These are phyloP conservation scores for Hydrolagus colliei DNA, from an alignment of 2,797 vertebrate species.

Conservation along the genomic window DNA sequence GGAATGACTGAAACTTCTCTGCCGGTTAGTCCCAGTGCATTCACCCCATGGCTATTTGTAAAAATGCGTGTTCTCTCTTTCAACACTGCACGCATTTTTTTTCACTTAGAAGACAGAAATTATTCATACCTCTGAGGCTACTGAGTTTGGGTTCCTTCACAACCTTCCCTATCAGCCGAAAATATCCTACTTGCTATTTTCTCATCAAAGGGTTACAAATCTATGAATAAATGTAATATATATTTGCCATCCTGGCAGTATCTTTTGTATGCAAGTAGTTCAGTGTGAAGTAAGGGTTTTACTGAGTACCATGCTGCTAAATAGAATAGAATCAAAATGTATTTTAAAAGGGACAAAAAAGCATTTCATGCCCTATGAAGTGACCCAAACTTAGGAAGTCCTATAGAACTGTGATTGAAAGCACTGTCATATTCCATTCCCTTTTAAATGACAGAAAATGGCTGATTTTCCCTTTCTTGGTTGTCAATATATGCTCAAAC, in stretches of 20 bases:
- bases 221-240: neutral
- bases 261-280: neutral
- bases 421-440: neutral
- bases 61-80: too few relatives aligned
- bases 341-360: neutral
- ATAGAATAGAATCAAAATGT: neutral
- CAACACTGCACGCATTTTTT: neutral
- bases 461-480: neutral
- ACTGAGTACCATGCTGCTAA: too few relatives aligned
- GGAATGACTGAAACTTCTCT: too few relatives aligned
- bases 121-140: neutral
- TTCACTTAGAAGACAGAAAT: neutral
- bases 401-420: neutral
- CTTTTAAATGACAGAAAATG: slow-evolving; percentile 9
- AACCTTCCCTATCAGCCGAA: neutral
- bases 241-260: too few relatives aligned
- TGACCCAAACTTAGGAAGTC: neutral
- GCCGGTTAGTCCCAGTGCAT: too few relatives aligned
- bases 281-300: too few relatives aligned
- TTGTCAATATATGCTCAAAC: slow-evolving; percentile 7
- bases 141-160: neutral
- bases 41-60: too few relatives aligned
- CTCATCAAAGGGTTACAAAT: neutral
- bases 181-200: neutral
- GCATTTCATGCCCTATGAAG: neutral